These are phyloP conservation scores for Caracal caracal DNA, from an alignment of 2,113 vertebrate species.

Conservation along the genomic window DNA sequence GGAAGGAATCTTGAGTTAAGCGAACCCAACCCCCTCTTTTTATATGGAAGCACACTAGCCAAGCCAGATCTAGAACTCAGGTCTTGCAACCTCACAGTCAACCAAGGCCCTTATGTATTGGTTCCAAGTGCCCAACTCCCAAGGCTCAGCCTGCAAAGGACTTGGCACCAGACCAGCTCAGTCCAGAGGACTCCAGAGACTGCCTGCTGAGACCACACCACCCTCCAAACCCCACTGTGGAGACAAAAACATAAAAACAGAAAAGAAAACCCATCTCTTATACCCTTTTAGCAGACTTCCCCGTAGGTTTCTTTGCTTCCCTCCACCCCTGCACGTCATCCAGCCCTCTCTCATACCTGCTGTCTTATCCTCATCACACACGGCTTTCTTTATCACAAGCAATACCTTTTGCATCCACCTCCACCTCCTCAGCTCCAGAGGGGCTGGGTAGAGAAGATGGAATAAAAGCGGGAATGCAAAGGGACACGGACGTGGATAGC, in stretches of 20 bases:
- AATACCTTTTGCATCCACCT: not conserved
- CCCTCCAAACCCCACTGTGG: not conserved
- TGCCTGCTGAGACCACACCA: not conserved
- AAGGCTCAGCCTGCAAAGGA: not conserved
- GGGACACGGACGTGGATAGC: not conserved
- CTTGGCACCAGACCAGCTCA: not conserved
- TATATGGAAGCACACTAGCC: not conserved
- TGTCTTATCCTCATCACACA: not conserved
- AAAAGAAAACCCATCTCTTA: not conserved
- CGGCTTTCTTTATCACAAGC: not conserved
- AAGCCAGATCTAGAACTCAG: not conserved
- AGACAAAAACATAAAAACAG: not conserved
- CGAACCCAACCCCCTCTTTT: slow-evolving; percentile 27
- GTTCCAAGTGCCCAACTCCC: not conserved
- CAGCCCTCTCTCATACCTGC: slow-evolving; percentile 20
- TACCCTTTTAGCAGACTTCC: not conserved
- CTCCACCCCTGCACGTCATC: not conserved
- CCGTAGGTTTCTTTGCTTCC: not conserved
- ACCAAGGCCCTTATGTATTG: not conserved
- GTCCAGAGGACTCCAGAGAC: not conserved
- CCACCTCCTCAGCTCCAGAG: slow-evolving; percentile 32
- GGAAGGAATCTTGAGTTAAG: slow-evolving; percentile 27
- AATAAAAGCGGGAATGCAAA: not conserved
- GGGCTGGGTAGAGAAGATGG: slow-evolving; percentile 9
- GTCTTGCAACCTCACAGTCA: not conserved